Percentiles rank a stretch among this genome's conserved stretches.
These are phyloP conservation scores for Antigone vipio DNA, from an alignment of 2,113 vertebrate species.

Conservation along the genomic window DNA sequence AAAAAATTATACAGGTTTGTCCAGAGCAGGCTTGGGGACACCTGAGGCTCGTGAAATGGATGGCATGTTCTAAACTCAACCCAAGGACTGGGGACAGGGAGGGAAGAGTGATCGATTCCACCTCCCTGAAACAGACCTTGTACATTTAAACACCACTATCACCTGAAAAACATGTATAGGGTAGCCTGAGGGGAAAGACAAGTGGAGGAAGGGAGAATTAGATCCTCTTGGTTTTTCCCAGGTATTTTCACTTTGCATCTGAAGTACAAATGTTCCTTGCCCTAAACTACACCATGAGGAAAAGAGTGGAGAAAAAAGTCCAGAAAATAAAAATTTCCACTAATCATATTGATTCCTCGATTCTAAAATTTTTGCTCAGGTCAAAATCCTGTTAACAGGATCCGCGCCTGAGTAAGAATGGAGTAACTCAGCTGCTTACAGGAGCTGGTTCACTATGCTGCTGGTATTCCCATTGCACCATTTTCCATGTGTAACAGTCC, in stretches of 20 bases:
- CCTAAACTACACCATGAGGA: neutral
- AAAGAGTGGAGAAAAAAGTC: neutral
- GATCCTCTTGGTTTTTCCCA: neutral
- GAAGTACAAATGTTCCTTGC: neutral
- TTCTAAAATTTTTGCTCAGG: neutral
- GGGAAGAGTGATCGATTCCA: neutral
- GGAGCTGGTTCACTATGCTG: neutral
- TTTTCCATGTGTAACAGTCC: constrained; percentile 1
- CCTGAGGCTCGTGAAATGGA: neutral
- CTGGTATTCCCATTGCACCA: neutral
- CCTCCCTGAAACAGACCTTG: neutral
- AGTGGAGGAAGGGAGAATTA: neutral
- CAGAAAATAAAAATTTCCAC: neutral
- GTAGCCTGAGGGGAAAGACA: neutral
- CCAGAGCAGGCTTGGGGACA: neutral
- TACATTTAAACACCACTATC: neutral
- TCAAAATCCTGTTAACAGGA: neutral
- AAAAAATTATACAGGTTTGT: neutral
- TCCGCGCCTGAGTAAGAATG: neutral
- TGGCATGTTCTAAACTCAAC: neutral
- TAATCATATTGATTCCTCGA: neutral
- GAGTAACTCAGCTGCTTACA: constrained; percentile 25
- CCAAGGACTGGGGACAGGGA: neutral
- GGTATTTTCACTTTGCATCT: neutral
- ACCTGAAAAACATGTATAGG: neutral